Conservation (phyloP, 2,888 invertebrate species). For the Anthophora plumipes region DNA sequence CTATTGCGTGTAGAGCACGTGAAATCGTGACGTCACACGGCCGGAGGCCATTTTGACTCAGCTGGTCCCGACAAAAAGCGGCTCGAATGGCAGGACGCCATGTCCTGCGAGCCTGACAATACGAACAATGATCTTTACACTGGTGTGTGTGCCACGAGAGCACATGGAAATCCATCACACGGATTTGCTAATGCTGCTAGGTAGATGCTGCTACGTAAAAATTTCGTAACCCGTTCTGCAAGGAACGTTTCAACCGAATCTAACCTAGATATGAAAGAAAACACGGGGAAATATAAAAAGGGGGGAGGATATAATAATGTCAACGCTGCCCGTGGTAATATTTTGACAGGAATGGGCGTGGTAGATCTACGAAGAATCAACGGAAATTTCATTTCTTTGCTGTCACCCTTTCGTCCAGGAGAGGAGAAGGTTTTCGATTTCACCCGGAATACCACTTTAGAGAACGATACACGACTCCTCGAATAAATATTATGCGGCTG, state of each 20-base stretch:
- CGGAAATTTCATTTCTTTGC: slow-evolving; percentile 5
- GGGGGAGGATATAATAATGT: no score
- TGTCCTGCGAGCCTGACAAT: slow-evolving; percentile 73
- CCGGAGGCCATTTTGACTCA: slow-evolving; percentile 84
- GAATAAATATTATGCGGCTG: slow-evolving; percentile 72
- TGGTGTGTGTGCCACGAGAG: slow-evolving; percentile 43
- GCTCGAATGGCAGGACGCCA: slow-evolving; percentile 80
- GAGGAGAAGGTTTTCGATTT: slow-evolving; percentile 55
- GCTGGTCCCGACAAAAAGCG: slow-evolving; percentile 81
- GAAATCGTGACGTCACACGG: slow-evolving; percentile 78
- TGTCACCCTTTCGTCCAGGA: no score
- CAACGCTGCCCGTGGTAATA: no score
- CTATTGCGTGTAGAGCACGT: slow-evolving; percentile 57
- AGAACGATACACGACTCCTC: slow-evolving; percentile 68
- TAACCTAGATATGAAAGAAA: not conserved
- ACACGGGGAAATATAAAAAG: not conserved
- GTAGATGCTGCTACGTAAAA: slow-evolving; percentile 53
- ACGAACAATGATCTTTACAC: slow-evolving; percentile 75
- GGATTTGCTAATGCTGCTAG: slow-evolving; percentile 32
- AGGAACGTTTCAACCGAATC: slow-evolving; percentile 7
- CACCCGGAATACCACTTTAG: slow-evolving; percentile 60
- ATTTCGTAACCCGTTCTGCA: slow-evolving; percentile 70
- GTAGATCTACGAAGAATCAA: slow-evolving; percentile 33
- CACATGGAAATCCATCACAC: slow-evolving; percentile 31
- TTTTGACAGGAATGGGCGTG: slow-evolving; percentile 83